These are phyloP conservation scores for Luidia sarsii DNA, from an alignment of 53 echinoderm and acorn worm genomes.

Conservation along the genomic window DNA sequence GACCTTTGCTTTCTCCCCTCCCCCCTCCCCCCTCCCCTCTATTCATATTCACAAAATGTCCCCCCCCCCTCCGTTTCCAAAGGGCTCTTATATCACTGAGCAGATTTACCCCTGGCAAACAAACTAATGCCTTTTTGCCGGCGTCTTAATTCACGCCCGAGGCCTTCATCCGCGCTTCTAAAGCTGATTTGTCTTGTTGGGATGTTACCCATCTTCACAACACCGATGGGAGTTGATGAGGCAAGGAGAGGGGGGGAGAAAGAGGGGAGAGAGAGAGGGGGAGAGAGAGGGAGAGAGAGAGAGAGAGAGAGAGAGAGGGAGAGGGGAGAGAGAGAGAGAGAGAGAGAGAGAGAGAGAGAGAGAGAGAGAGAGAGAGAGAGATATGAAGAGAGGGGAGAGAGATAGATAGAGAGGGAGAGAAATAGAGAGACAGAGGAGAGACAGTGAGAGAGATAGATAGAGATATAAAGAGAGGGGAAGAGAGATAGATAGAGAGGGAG, in stretches of 20 bases:
- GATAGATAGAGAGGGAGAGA: no score
- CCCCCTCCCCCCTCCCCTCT: no score
- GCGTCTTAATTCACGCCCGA: conserved; percentile 39
- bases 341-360: no score
- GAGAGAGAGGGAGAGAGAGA: neutral
- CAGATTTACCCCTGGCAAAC: conserved; percentile 37
- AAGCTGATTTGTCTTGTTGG: conserved; percentile 4
- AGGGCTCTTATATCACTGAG: conserved; percentile 10
- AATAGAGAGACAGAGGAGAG: no score
- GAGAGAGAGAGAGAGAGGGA: neutral
- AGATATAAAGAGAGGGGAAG: no score
- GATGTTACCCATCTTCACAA: conserved; percentile 24
- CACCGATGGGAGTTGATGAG: neutral
- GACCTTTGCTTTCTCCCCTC: no score
- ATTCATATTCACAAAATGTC: conserved; percentile 7
- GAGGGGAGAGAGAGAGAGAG: neutral
- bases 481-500: no score
- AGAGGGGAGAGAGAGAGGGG: neutral
- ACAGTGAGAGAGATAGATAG: no score
- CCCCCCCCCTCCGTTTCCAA: conserved; percentile 1
- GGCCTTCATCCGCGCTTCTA: neutral
- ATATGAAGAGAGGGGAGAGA: conserved; percentile 2
- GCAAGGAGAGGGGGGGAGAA: neutral
- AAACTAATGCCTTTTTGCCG: conserved; percentile 34
- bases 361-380: no score